Evolutionary conservation across 1,140 invertebrate genomes (phyloP), one percentile per base, ranked within the genome.

Genomic region (Bemisia tabaci): DNA sequence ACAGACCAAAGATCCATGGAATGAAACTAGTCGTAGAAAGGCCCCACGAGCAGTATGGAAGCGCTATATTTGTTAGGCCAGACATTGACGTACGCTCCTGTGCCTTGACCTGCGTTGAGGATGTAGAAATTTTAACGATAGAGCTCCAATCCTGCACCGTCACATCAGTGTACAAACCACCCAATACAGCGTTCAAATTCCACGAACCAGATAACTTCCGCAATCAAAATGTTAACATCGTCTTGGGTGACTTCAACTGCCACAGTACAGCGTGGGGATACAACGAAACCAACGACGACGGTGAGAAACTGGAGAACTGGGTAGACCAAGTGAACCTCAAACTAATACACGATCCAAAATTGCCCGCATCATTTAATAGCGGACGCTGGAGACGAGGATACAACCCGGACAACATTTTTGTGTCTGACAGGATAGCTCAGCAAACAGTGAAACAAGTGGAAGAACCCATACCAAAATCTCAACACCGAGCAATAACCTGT

Each of bases 391-490:
- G 59, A 23, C 59, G 61, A 27, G 26, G 65, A 23, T 62, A 66
- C 39, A 66, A 66, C 59, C 65, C 65, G 1, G 65, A 66, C 60
- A 26, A 62, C 60, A 66, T 66, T 27, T 66, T 66, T 21, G 65
- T 66, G 23, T 60, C 59, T 22, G 25, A 66, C 23, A 60, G 22
- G 22, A 66, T 62, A 48, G 27, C 12, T 25, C 26, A 62, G 24
- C 23, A 63, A 33, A 23, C 48, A 21, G 22, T 12, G 58, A 66
- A 62, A 33, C 27, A 23, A 62, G 26, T 66, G 26, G 1, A 60
- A 25, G 26, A 26, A 61, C 59, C 65, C 60, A 66, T 66, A 17
- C 63, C 65, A 22, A 66, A 48, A 66, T 27, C 60, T 26, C 65
- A 62, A 48, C 65, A 61, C 23, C 59, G 59, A 21, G 59, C 65